phyloP scores from a whole-genome alignment of 2,888 invertebrate genomes.

The Tetranychus truncatus region DNA sequence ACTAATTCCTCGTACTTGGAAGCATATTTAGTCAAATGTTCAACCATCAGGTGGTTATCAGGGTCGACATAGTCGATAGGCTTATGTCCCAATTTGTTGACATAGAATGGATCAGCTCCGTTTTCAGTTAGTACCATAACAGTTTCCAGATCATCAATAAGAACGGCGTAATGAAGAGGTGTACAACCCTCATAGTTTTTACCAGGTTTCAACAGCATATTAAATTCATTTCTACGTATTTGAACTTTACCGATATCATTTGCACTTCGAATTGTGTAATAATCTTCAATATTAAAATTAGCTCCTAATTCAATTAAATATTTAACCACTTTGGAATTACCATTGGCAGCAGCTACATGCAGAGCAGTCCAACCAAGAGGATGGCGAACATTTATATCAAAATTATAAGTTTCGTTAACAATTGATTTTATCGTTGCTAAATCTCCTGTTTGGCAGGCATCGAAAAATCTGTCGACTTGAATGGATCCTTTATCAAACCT shows the following conservation, averaged over 20 bases:
- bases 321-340: constrained; percentile 36
- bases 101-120: constrained; percentile 44
- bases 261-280: constrained; percentile 50
- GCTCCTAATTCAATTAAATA: constrained; percentile 47
- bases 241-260: constrained; percentile 48
- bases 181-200: constrained; percentile 68
- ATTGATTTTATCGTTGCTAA: background rate
- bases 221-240: constrained; percentile 62
- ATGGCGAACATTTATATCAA: constrained; percentile 36
- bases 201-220: constrained; percentile 41
- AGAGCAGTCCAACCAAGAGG: constrained; percentile 67
- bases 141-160: constrained; percentile 47
- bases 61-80: constrained; percentile 50
- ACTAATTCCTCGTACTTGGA: constrained; percentile 31
- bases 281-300: constrained; percentile 53
- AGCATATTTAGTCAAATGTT: constrained; percentile 38
- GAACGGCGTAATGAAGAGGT: constrained; percentile 67
- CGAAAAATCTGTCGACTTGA: background rate
- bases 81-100: constrained; percentile 57
- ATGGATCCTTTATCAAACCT: background rate
- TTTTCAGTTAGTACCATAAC: constrained; percentile 48
- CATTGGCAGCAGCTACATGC: constrained; percentile 64
- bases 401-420: background rate
- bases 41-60: constrained; percentile 42
- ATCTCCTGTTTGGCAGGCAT: constrained; percentile 7